Percentiles rank a stretch among this genome's conserved stretches.
Evolutionary conservation across 2,888 invertebrate genomes (phyloP).

Genomic region (Orthosia cruda): DNA sequence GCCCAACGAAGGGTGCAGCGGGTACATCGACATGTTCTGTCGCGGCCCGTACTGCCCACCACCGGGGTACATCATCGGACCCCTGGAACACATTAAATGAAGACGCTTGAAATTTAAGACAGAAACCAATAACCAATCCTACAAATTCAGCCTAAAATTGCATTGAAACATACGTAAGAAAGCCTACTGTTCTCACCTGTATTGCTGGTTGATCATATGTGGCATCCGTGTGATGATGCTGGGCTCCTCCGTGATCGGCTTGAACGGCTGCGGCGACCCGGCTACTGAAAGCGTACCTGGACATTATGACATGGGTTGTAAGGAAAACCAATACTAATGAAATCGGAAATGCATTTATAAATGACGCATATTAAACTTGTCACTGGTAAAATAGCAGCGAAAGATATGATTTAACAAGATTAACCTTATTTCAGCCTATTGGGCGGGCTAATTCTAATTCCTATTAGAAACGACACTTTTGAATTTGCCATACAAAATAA

Average conservation of each 20-base stretch:
- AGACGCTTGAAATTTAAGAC: background rate
- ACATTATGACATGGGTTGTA: constrained; percentile 48
- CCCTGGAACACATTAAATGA: constrained; percentile 71
- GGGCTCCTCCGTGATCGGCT: constrained; percentile 88
- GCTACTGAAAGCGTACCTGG: constrained; percentile 89
- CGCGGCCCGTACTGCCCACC: constrained; percentile 80
- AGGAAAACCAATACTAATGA: constrained; percentile 18
- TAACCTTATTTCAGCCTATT: no score
- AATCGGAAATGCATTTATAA: constrained; percentile 3
- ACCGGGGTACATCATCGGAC: constrained; percentile 86
- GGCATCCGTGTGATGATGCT: constrained; percentile 91
- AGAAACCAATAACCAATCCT: no score
- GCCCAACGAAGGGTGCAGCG: constrained; percentile 57
- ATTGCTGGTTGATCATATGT: constrained; percentile 89
- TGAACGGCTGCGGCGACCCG: constrained; percentile 90
- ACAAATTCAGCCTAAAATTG: no score
- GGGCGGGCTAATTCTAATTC: no score
- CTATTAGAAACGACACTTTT: no score
- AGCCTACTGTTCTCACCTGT: constrained; percentile 78
- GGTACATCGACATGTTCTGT: constrained; percentile 78
- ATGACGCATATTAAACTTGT: background rate
- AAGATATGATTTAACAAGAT: no score
- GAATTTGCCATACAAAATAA: no score
- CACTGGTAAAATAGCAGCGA: no score
- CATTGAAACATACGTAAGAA: no score